Evolutionary conservation across 2,888 invertebrate genomes (phyloP), one percentile per base, ranked within the genome.

Genomic region (Drosophila planitibia): DNA sequence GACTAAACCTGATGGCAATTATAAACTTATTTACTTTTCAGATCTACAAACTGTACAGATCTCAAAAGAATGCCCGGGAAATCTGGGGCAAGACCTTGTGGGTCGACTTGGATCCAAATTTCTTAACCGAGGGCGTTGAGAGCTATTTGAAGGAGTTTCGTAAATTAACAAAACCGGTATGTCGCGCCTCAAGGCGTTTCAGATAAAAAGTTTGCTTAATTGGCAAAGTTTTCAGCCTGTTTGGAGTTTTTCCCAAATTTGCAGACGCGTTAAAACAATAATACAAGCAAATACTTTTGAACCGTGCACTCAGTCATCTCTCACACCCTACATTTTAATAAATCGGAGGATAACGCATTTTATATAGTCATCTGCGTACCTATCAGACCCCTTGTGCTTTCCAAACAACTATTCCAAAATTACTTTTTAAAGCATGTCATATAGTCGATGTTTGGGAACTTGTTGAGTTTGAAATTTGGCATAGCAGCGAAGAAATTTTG

Each of bases 41-140:
- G 87, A 93, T 98, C 30, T 98, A 96, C 92, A 95, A 96, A 89
- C 94, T 98, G 32, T 98, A 97, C 91, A 96, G 95, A 80, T 95
- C 96, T 1, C 97, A 98, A 92, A 96, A 96, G 94, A 94, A 94
- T 76, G 96, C 96, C 0, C 94, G 97, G 51, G 97, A 97, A 78
- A 88, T 94, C 7, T 98, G 98, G 98, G 96, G 97, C 0, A 96
- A 96, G 93, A 98, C 97, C 0, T 92, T 98, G 16, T 98, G 98
- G 98, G 95, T 95, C 10, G 96, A 98, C 93, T 94, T 98, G 58
- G 97, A 98, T 93, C 96, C 98, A 2, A 96, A 97, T 88, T 95
- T 96, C 0, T 94, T 98, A 93, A 95, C 97, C 12, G 97, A 98
- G 68, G 98, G 98, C 5, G 97, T 98, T 87, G 98, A 98, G 80